Evolutionary conservation across 1,140 invertebrate genomes (phyloP).

Genomic region (Zaprionus kolodkinae): DNA sequence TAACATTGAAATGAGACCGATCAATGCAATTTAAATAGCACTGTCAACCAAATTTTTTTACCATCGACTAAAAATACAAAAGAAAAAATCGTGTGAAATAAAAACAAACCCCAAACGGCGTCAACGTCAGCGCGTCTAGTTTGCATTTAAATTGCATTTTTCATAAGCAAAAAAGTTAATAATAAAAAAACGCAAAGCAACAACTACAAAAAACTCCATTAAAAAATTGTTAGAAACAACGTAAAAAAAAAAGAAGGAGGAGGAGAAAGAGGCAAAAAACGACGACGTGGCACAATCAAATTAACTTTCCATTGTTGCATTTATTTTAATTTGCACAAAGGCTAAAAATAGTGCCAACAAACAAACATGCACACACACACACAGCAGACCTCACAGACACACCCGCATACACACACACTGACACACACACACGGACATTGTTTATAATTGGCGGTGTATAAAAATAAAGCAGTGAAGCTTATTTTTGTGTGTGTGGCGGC

Average conservation of each 20-base stretch:
- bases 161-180: constrained; percentile 34
- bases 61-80: constrained; percentile 28
- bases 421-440: constrained; percentile 48
- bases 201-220: constrained; percentile 38
- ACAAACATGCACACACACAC: constrained; percentile 37
- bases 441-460: constrained; percentile 81
- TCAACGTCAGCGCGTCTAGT: constrained; percentile 35
- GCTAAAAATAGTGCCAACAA: constrained; percentile 69
- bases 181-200: constrained; percentile 16
- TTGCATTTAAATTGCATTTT: constrained; percentile 79
- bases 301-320: constrained; percentile 74
- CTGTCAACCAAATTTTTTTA: constrained; percentile 20
- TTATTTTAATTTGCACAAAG: constrained; percentile 78
- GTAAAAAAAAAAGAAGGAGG: not conserved
- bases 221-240: constrained; percentile 37
- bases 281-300: constrained; percentile 49
- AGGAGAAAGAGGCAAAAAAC: not conserved
- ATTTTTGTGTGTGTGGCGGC: constrained; percentile 66
- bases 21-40: constrained; percentile 27
- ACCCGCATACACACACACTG: constrained; percentile 21
- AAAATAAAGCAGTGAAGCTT: constrained; percentile 74
- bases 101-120: not conserved
- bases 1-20: constrained; percentile 14
- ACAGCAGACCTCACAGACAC: constrained; percentile 8
- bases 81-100: not conserved